Conservation (phyloP, 2,113 vertebrate species). For the Scopus umbretta region DNA sequence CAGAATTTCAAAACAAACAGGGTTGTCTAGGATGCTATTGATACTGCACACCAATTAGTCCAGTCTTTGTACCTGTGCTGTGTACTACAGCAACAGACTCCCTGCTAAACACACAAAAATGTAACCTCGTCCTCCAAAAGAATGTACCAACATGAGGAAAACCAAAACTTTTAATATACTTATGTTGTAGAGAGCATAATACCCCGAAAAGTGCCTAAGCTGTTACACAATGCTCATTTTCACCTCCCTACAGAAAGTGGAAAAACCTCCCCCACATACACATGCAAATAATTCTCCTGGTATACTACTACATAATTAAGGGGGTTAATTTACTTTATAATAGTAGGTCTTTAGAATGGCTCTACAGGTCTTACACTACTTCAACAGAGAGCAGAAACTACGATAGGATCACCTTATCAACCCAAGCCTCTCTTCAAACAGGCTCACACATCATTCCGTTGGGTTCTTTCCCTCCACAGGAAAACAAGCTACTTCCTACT, state of each 20-base stretch:
- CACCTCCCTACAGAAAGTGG: neutral
- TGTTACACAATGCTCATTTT: neutral
- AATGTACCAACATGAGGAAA: neutral
- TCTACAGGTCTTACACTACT: neutral
- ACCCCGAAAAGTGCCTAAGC: constrained; percentile 8
- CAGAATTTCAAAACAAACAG: neutral
- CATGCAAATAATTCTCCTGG: neutral
- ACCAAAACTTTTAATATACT: neutral
- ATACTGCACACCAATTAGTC: neutral
- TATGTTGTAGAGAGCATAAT: neutral
- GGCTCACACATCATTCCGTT: rapidly evolving
- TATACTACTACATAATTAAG: neutral
- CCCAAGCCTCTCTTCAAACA: neutral
- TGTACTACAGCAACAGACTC: neutral
- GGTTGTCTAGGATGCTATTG: neutral
- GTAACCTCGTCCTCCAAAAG: neutral
- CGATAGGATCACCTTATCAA: neutral
- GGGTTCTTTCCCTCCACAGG: neutral
- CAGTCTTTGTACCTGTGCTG: neutral
- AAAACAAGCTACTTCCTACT: neutral
- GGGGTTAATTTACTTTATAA: neutral
- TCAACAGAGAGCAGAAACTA: neutral
- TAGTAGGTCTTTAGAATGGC: neutral
- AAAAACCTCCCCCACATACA: neutral
- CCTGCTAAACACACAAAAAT: neutral